phyloP scores from a whole-genome alignment of 2,113 vertebrate genomes.

The Casuarius casuarius region DNA sequence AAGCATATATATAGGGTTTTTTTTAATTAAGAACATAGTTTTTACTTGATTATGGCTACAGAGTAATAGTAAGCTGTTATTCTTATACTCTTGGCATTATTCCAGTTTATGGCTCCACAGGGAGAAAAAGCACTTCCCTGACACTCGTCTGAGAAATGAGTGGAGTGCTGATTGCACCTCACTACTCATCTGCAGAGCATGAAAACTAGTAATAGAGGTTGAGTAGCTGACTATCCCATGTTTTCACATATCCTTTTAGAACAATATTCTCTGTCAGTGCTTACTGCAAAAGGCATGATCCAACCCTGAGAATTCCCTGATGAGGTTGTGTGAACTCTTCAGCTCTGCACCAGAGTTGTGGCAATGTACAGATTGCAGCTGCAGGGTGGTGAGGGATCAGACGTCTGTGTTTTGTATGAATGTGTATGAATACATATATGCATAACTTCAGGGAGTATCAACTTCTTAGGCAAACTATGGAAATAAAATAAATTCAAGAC shows the following conservation, averaged over 20 bases:
- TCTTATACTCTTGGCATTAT: not conserved
- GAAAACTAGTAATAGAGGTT: not conserved
- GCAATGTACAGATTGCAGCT: not conserved
- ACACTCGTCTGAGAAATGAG: not conserved
- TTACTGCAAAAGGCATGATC: not conserved
- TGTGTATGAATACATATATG: accelerated
- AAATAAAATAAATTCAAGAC: not conserved
- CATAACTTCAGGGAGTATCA: not conserved
- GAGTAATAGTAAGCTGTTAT: not conserved
- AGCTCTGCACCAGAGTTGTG: not conserved
- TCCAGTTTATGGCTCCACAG: not conserved
- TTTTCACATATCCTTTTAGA: not conserved
- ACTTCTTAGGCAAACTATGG: not conserved
- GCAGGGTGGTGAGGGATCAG: not conserved
- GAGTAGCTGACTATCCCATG: not conserved
- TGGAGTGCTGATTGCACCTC: not conserved
- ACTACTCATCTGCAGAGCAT: not conserved
- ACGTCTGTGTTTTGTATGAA: not conserved
- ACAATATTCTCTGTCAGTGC: not conserved
- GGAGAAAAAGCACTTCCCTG: not conserved
- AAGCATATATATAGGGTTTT: not conserved
- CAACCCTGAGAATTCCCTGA: not conserved
- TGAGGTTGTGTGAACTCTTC: not conserved
- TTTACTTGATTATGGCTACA: not conserved
- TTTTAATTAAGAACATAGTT: not conserved